Evolutionary conservation across 2,797 vertebrate species (phyloP), one percentile per base, ranked within the genome.

Genomic region (Coracias cyanogaster): DNA sequence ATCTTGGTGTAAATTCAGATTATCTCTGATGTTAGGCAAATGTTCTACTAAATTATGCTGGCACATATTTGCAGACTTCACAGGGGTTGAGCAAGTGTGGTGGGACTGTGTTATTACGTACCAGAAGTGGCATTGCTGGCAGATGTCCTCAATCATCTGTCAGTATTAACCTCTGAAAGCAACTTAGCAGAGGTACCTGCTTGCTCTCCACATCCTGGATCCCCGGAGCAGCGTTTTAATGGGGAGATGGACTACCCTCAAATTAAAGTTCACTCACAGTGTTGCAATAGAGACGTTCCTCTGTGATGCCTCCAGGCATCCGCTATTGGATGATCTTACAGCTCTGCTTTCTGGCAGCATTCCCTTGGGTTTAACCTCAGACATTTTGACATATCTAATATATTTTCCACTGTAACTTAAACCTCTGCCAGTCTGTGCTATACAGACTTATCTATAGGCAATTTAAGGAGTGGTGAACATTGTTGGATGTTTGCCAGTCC

Each of bases 401-500:
- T 84, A 79, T 96, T 96, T 97, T 94, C 94, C 80, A 73, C 37
- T 91, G 93, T 90, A 95, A 92, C 81, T 94, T 70, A 79, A 95
- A 46, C 66, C 64, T n/a, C 35, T 84, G 66, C 73, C 54, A 52
- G 22, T 65, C 77, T 70, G 82, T 86, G 82, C 71, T 83, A 4
- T 49, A 20, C 71, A 70, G 71, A 51, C 26, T 77, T 79, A 71
- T 90, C 92, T 28, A 19, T 13, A 70, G 95, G 86, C 93, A 87
- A 24, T 82, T 7, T 76, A 74, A 77, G 82, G 93, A 86, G 90
- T 66, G 76, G 70, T 48, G 92, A 60, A 10, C 41, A 35, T 67
- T n/a, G 78, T 0, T 96, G 93, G 79, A 12, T 67, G 39, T 22
- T 81, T 80, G 83, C 83, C 89, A 93, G 73, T 7, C 45, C 92